Evolutionary conservation across 2,888 invertebrate genomes (phyloP).

Genomic region (Melikaiella ostensackeni): DNA sequence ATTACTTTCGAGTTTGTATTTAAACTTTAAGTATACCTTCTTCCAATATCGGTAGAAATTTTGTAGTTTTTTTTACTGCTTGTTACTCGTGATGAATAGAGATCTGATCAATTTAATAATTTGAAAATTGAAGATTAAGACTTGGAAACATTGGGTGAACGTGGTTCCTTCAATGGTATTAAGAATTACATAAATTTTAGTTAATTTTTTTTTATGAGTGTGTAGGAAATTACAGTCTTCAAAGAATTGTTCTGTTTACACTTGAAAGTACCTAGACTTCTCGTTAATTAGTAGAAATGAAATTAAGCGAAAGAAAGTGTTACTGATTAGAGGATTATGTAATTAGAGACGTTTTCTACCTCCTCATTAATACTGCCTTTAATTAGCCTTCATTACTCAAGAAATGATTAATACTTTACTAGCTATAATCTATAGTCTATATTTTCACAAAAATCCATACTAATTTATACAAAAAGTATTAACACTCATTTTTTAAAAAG

Average conservation of each 20-base stretch:
- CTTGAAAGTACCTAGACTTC: not conserved
- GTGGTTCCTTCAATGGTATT: not conserved
- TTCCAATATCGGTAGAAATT: no score
- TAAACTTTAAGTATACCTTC: no score
- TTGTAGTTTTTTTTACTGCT: no score
- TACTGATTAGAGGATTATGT: constrained; percentile 6
- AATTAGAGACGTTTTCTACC: constrained; percentile 24
- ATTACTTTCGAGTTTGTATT: not conserved
- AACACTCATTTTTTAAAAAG: not conserved
- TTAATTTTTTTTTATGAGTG: not conserved
- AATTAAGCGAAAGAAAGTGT: not conserved
- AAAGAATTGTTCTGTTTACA: constrained; percentile 7
- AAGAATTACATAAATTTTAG: not conserved
- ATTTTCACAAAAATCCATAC: not conserved
- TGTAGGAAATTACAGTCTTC: not conserved
- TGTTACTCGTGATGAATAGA: not conserved
- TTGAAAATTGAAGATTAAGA: not conserved
- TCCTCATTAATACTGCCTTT: constrained; percentile 25
- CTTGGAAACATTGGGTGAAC: not conserved
- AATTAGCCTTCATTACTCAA: not conserved
- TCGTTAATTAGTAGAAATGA: constrained; percentile 1
- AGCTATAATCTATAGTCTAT: constrained; percentile 3
- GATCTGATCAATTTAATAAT: not conserved
- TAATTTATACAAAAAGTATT: constrained; percentile 7
- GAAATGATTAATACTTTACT: constrained; percentile 1